These are phyloP conservation scores for Sminthurides bifidus DNA, from an alignment of 1,140 invertebrate species.

Conservation along the genomic window DNA sequence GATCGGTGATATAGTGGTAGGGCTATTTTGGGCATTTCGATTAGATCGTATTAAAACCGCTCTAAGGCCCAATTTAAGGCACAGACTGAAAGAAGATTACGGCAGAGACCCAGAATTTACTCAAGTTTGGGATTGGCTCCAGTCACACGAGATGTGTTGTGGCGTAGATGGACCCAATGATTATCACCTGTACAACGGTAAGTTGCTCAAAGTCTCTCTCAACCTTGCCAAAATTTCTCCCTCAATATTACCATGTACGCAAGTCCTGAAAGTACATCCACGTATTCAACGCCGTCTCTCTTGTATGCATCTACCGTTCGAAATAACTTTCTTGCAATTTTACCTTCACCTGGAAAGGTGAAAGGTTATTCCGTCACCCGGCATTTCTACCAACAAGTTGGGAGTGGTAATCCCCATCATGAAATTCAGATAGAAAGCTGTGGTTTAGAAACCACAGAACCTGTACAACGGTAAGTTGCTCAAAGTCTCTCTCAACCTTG, in stretches of 20 bases:
- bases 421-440: too few relatives aligned
- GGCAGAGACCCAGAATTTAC: constrained; percentile 57
- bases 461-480: constrained; percentile 24
- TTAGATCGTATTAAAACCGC: constrained; percentile 62
- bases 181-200: constrained; percentile 38
- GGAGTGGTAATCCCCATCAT: too few relatives aligned
- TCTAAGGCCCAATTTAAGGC: constrained; percentile 52
- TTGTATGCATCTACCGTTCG: too few relatives aligned
- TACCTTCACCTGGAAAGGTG: too few relatives aligned
- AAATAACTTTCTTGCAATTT: too few relatives aligned
- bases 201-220: not conserved
- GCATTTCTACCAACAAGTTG: too few relatives aligned
- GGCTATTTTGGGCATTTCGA: constrained; percentile 73
- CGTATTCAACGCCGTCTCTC: not conserved
- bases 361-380: too few relatives aligned
- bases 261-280: not conserved
- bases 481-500: not conserved
- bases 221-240: not conserved
- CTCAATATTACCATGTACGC: not conserved
- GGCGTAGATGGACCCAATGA: constrained; percentile 58
- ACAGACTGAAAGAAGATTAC: constrained; percentile 50
- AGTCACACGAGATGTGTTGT: constrained; percentile 63
- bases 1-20: constrained; percentile 68
- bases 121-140: constrained; percentile 65
- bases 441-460: too few relatives aligned